Base-by-base conservation (phyloP, 2,888 invertebrate species). In the Brachyptera risi region DNA sequence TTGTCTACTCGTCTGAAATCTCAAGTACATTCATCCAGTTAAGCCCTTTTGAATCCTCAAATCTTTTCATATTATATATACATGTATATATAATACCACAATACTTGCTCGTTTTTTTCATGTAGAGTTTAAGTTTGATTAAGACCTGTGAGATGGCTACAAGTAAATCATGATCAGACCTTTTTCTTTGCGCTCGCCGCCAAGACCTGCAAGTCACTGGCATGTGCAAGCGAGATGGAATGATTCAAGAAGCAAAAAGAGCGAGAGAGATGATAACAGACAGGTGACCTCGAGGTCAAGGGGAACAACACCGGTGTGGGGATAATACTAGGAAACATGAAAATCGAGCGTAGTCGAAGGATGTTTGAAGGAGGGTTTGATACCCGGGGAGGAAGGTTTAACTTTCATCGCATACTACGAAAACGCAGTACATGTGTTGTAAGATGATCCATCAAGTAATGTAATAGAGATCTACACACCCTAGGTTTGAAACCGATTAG, bases 161-260 rank as follows among this genome's bases (percentile, higher is more conserved):
- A 54, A 35, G 54, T 54, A 54, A 54, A 54, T 54, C 54, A 54
- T 54, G 54, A 54, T 54, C 54, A 35, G 54, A n/a, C 44, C n/a
- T 11, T 15, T 54, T 37, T 31, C 37, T 37, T 54, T 54, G 37
- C 23, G 21, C 54, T 9, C 31, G 37, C 54, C 54, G 54, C 35
- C 54, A 13, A 13, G 7, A 49, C 27, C 11, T 17, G 50, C 50
- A 51, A 51, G 50, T 51, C 50, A 54, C 37, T n/a, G 13, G 19
- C 11, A 31, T 51, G 51, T n/a, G 51, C 5, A 23, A 19, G 21
- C 19, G 24, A 24, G 23, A 24, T n/a, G 21, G 23, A 19, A 24
- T 24, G 23, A 47, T n/a, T 24, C 13, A 4, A 9, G 3, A 24
- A 23, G 7, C 24, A 23, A n/a, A 1, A 1, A 11, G 47, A 7